These are phyloP conservation scores for Brachyptera risi DNA, from an alignment of 2,888 invertebrate genomes.

Conservation along the genomic window DNA sequence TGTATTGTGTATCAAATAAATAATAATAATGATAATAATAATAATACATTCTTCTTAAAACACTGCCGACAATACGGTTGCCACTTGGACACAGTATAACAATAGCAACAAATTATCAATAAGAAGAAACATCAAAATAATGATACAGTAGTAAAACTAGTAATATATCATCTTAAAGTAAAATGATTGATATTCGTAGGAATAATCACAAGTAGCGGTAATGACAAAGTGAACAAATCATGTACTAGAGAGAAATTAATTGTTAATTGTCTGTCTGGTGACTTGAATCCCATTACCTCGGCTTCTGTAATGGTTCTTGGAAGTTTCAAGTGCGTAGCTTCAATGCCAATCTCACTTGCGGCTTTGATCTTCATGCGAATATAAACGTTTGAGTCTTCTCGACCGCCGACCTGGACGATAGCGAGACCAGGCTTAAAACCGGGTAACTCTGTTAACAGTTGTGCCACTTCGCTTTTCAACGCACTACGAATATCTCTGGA, in stretches of 20 bases:
- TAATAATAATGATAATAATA: no score
- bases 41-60: no score
- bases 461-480: slow-evolving; percentile 61
- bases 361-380: slow-evolving; percentile 94
- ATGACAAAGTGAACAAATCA: background rate
- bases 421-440: slow-evolving; percentile 73
- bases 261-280: background rate
- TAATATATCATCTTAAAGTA: no score
- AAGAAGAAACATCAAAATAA: no score
- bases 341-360: slow-evolving; percentile 85
- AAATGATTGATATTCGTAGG: no score
- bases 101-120: no score
- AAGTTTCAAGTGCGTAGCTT: slow-evolving; percentile 72
- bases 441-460: slow-evolving; percentile 53
- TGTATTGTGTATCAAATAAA: no score
- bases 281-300: slow-evolving; percentile 53
- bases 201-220: no score
- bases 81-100: no score
- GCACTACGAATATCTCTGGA: slow-evolving; percentile 67
- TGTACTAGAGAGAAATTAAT: background rate
- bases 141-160: no score
- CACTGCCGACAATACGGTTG: no score
- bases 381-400: slow-evolving; percentile 98
- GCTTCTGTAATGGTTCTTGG: slow-evolving; percentile 75
- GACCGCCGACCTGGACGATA: slow-evolving; percentile 92